Evolutionary conservation across 2,797 vertebrate genomes (phyloP).

Genomic region (Borostomias antarcticus): DNA sequence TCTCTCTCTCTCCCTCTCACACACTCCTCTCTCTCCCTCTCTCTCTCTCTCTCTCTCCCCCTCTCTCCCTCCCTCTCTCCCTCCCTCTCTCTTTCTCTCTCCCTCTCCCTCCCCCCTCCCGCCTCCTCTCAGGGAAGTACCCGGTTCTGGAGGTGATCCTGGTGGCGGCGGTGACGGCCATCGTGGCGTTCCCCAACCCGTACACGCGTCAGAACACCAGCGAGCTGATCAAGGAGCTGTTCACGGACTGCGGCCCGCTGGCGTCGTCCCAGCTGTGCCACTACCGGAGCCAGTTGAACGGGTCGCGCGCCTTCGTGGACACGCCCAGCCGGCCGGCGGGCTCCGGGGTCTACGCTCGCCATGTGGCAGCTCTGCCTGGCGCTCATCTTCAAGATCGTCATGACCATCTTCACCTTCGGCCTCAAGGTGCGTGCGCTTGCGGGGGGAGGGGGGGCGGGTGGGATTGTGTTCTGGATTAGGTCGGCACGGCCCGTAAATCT

Average conservation of each 20-base stretch:
- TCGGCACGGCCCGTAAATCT: neutral
- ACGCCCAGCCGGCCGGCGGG: slow-evolving; percentile 87
- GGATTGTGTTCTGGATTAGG: neutral
- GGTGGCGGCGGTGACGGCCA: slow-evolving; percentile 93
- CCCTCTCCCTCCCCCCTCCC: neutral
- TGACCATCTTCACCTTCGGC: slow-evolving; percentile 99
- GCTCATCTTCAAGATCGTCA: slow-evolving; percentile 97
- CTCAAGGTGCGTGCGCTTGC: slow-evolving; percentile 90
- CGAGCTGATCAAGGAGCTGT: slow-evolving; percentile 97
- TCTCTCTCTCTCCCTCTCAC: no score
- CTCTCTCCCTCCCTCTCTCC: no score
- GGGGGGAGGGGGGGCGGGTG: neutral
- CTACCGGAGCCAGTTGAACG: slow-evolving; percentile 96
- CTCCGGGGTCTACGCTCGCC: slow-evolving; percentile 92
- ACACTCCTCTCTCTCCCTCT: no score
- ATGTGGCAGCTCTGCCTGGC: slow-evolving; percentile 98
- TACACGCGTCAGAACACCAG: slow-evolving; percentile 98
- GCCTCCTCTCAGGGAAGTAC: slow-evolving; percentile 78
- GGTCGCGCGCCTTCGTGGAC: slow-evolving; percentile 87
- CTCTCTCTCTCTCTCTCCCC: no score
- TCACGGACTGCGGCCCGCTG: slow-evolving; percentile 95
- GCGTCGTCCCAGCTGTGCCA: slow-evolving; percentile 96
- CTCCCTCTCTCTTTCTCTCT: neutral
- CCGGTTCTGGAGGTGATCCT: slow-evolving; percentile 96
- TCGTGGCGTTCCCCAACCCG: slow-evolving; percentile 96